Evolutionary conservation across 2,888 invertebrate genomes (phyloP), one percentile per base, ranked within the genome.

Genomic region (Hemistola chrysoprasaria): DNA sequence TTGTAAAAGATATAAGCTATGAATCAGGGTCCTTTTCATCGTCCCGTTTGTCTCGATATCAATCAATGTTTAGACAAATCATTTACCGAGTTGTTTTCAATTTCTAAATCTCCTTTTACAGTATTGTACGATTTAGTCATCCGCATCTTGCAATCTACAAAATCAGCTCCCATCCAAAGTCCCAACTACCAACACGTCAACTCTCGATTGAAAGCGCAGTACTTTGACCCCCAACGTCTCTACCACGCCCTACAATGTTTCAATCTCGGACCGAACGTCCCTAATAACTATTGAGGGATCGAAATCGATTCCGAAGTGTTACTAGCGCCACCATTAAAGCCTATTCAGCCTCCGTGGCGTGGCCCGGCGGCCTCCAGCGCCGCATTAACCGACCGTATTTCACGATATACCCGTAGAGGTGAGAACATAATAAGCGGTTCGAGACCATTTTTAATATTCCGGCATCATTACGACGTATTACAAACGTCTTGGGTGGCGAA

Each of bases 401-500:
- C 80, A 86, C 80, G 74, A 79, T 63, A 66, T 74, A 63, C 71
- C 82, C 75, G 80, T 71, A 76, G 84, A 88, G 86, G 87, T 88
- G 87, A 86, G 87, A 88, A 87, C 84, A 79, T 87, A 87, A 88
- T 88, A 86, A 87, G 87, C 84, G 79, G 88, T 82, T 84, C 65
- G 81, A 70, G 58, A 65, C 80, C 85, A 85, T 86, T 88, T 87
- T 88, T 88, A 88, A 87, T 88, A 86, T 86, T 87, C 85, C 76
- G 69, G 84, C 85, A 84, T 88, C 85, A 86, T 88, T 87, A 88
- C 84, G 78, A 76, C 82, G 77, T 84, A 88, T 88, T 87, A 86
- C 84, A 80, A 78, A 78, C 87, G 81, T 85, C 87, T 85, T 88
- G 87, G 87, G 87, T 88, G 87, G 87, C 84, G 86, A 86, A 86